These are phyloP conservation scores for Trochalopteron elliotii DNA, from an alignment of 2,113 vertebrate species.

Conservation along the genomic window DNA sequence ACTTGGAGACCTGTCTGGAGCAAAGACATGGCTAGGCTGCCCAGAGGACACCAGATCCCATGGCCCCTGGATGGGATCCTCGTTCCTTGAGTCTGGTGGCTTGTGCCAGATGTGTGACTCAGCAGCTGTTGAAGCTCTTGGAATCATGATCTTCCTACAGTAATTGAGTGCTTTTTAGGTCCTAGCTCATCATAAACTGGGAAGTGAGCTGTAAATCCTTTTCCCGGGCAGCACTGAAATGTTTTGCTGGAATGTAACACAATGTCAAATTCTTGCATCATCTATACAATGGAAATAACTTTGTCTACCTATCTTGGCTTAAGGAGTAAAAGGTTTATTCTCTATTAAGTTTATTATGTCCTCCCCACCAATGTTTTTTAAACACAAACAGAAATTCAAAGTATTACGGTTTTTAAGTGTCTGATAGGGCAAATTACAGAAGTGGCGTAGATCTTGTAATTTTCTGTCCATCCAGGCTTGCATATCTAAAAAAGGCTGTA, in stretches of 20 bases:
- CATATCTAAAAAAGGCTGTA: neutral
- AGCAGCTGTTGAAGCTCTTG: neutral
- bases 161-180: neutral
- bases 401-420: neutral
- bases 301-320: neutral
- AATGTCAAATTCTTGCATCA: neutral
- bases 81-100: fast-evolving
- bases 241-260: neutral
- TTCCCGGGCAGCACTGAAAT: neutral
- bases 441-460: neutral
- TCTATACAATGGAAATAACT: neutral
- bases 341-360: neutral
- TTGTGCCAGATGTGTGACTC: fast-evolving
- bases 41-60: too few relatives aligned
- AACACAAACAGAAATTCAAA: neutral
- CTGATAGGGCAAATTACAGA: neutral
- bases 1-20: neutral
- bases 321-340: neutral
- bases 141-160: neutral
- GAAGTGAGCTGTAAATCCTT: neutral
- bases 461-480: neutral
- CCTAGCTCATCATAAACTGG: neutral
- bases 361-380: fast-evolving
- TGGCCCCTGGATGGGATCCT: neutral
- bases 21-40: neutral